Evolutionary conservation across 1,140 invertebrate species (phyloP), one percentile per base, ranked within the genome.

Genomic region (Varroa destructor): DNA sequence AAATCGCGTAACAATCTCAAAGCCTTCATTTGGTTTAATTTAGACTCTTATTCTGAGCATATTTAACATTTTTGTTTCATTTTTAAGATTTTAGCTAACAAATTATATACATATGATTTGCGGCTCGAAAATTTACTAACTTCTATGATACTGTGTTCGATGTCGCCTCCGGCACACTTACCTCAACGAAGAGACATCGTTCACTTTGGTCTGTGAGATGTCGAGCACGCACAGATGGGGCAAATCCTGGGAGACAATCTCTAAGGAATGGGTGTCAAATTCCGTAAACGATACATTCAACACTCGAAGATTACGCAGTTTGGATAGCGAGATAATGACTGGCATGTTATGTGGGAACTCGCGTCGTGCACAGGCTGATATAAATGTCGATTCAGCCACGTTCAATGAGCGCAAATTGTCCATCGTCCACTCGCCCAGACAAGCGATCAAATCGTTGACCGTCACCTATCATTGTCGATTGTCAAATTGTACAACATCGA

Each of bases 211-310:
- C 72, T 83, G 82, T 51, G 87, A 88, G 74, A 89, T 87, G 77
- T 89, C 86, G 54, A 89, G 77, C 76, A 79, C 84, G 77, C 88
- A 85, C 64, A 89, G 79, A 72, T 81, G 78, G 40, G 83, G 85
- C 71, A 89, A 81, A 81, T 89, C 86, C 76, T 87, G 84, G 72
- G 86, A 84, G 72, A 89, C 82, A 73, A 87, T 85, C 75, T 86
- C 83, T 71, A 89, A 80, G 6, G 84, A 85, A 75, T 86, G 84
- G 73, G 83, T 83, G 78, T 87, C 87, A 74, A 89, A 85, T 77
- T 88, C 86, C 55, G 87, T 89, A 74, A 84, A 82, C 73, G 86
- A 85, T 0, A 89, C 84, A 79, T 88, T 87, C n/a, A 89, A 79
- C 58, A 81, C 82, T 70, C 84, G 84, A 55, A 89, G 78, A 72